phyloP scores from a whole-genome alignment of 1,140 invertebrate genomes.

The Scaptomyza graminum region DNA sequence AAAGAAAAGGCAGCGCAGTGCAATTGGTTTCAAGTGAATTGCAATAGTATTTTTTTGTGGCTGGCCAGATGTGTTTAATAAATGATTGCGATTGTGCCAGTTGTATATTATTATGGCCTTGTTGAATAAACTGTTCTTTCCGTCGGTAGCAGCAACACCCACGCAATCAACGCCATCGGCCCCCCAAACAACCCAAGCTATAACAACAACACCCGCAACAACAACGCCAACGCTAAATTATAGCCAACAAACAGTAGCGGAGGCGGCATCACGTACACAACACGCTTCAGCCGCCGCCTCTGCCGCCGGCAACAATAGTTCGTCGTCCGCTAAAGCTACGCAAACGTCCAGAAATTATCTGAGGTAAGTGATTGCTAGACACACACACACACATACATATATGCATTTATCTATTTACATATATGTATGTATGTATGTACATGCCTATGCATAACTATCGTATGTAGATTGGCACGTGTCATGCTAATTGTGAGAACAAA shows the following conservation, averaged over 20 bases:
- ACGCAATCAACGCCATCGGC: slow-evolving; percentile 45
- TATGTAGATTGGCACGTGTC: slow-evolving; percentile 27
- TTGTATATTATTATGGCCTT: slow-evolving; percentile 81
- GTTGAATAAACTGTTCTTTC: slow-evolving; percentile 83
- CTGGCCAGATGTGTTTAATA: slow-evolving; percentile 79
- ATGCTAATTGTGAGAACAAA: slow-evolving; percentile 8
- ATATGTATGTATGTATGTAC: slow-evolving; percentile 2
- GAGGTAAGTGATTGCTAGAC: slow-evolving; percentile 73
- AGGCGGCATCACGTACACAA: slow-evolving; percentile 71
- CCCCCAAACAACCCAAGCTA: neutral
- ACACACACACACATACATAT: too few relatives aligned
- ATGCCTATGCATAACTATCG: slow-evolving; percentile 12
- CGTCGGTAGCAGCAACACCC: slow-evolving; percentile 67
- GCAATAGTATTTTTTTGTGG: slow-evolving; percentile 45
- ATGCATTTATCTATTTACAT: neutral
- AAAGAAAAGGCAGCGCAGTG: slow-evolving; percentile 46
- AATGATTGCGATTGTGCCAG: slow-evolving; percentile 74
- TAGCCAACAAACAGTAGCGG: slow-evolving; percentile 61
- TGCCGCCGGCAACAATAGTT: slow-evolving; percentile 62
- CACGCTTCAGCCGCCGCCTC: slow-evolving; percentile 43
- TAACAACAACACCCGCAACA: slow-evolving; percentile 34
- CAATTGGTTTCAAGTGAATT: slow-evolving; percentile 60
- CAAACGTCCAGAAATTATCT: slow-evolving; percentile 83
- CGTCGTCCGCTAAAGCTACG: slow-evolving; percentile 75
- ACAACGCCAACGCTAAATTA: slow-evolving; percentile 45